Base-by-base conservation (phyloP, 2,888 invertebrate species). In the Magallana nippona region DNA sequence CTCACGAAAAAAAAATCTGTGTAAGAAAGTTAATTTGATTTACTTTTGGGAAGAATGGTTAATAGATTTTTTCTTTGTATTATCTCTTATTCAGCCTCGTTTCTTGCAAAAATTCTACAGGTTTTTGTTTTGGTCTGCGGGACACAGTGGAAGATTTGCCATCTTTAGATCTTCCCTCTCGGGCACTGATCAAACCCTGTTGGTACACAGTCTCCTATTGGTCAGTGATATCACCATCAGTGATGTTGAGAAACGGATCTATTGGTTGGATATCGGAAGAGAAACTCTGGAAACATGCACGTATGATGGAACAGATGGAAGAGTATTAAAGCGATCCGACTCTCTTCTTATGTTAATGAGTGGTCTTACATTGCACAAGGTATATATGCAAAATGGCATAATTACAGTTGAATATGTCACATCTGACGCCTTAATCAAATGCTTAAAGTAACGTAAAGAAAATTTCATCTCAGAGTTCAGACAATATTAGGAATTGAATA, bases 241-340 rank as follows among this genome's bases (percentile, higher is more conserved):
- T 55, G 55, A 63, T 13, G 17, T 10, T 1, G 63, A 63, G 22
- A 32, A 60, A 55, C 63, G 82, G 56, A 11, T 82, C 55, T 82
- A 71, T 44, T 82, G 82, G 82, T 19, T 82, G 17, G 82, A 82
- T 22, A 63, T 82, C 19, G 82, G 82, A n/a, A 63, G 82, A 27
- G 55, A 44, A 17, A 60, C 82, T 13, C 56, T 82, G 27, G 82
- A 82, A 44, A 82, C 71, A 55, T 63, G 60, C 17, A 55, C 11
- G n/a, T 82, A 82, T 19, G 63, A 82, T 17, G 82, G 82, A 5
- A 62, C 56, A 15, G 71, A 82, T 27, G 77, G 82, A 44, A 44
- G 82, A 19, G 55, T 82, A 13, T 19, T 82, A 13, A 63, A 32
- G 71, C 44, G 82, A 22, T 82, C 82, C n/a, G 55, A 55, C 2